phyloP scores from a whole-genome alignment of 2,888 invertebrate species.

The Catotricha subobsoleta region DNA sequence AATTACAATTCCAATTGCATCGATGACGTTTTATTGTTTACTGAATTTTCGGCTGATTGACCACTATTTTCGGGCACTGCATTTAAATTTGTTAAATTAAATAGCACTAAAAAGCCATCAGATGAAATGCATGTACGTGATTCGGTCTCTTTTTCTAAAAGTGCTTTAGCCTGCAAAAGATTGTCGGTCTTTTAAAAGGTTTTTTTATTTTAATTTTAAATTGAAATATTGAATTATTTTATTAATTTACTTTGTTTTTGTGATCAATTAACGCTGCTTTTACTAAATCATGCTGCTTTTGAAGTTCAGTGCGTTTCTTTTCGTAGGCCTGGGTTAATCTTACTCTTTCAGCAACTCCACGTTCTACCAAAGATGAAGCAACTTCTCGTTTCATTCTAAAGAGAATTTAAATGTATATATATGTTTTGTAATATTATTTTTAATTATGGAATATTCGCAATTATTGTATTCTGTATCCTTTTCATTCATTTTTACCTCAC shows the following conservation, averaged over 20 bases:
- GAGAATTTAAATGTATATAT: neutral
- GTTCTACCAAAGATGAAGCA: slow-evolving; percentile 48
- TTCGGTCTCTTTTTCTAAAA: slow-evolving; percentile 27
- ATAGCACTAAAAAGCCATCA: slow-evolving; percentile 26
- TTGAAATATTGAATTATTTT: neutral
- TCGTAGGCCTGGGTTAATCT: slow-evolving; percentile 61
- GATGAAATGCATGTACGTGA: slow-evolving; percentile 24
- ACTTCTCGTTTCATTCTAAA: slow-evolving; percentile 30
- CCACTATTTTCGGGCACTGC: slow-evolving; percentile 1
- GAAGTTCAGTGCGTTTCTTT: slow-evolving; percentile 53
- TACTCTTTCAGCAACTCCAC: slow-evolving; percentile 77
- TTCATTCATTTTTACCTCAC: slow-evolving; percentile 47
- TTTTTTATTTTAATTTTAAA: neutral
- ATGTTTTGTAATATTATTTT: neutral
- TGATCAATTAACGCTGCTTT: slow-evolving; percentile 48
- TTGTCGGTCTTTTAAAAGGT: neutral
- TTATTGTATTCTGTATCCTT: neutral
- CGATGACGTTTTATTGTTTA: slow-evolving; percentile 1
- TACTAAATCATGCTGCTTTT: slow-evolving; percentile 61
- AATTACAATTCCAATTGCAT: slow-evolving; percentile 2
- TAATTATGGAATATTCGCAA: neutral
- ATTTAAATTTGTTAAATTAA: slow-evolving; percentile 16
- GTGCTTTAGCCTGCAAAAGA: slow-evolving; percentile 23
- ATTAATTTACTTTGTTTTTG: slow-evolving; percentile 36
- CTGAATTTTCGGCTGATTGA: slow-evolving; percentile 1